These are phyloP conservation scores for Betta splendens DNA, from an alignment of 2,797 vertebrate species.

Conservation along the genomic window DNA sequence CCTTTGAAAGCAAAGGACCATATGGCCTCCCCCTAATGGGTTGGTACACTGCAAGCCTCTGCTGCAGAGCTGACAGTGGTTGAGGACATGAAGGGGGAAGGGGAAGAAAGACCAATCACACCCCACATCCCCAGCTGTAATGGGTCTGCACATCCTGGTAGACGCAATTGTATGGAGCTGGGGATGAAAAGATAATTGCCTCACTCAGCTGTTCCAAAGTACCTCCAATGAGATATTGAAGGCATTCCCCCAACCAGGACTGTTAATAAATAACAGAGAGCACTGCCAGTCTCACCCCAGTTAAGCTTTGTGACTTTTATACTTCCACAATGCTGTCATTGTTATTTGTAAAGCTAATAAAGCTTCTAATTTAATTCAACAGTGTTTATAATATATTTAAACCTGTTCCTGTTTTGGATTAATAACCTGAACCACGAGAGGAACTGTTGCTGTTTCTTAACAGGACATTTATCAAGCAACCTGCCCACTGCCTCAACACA, in stretches of 20 bases:
- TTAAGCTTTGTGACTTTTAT: neutral
- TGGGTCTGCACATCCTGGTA: slow-evolving; percentile 57
- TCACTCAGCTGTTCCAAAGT: slow-evolving; percentile 35
- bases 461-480: slow-evolving; percentile 8
- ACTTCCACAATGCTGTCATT: slow-evolving; percentile 4
- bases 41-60: slow-evolving; percentile 43
- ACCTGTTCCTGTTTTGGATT: slow-evolving; percentile 11
- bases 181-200: slow-evolving; percentile 54
- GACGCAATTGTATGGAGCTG: slow-evolving; percentile 54
- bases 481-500: slow-evolving; percentile 5
- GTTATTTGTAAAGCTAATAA: neutral
- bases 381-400: slow-evolving; percentile 8
- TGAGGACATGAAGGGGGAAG: slow-evolving; percentile 50
- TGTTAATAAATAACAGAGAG: slow-evolving; percentile 2
- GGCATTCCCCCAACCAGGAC: slow-evolving; percentile 8
- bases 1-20: slow-evolving; percentile 67
- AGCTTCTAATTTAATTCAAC: too few relatives aligned
- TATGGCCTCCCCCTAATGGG: slow-evolving; percentile 69
- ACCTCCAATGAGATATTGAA: slow-evolving; percentile 27
- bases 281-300: neutral
- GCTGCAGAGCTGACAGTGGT: slow-evolving; percentile 60
- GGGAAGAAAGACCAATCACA: slow-evolving; percentile 50
- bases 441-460: slow-evolving; percentile 35
- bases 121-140: slow-evolving; percentile 54
- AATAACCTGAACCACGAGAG: slow-evolving; percentile 26